Evolutionary conservation across 2,888 invertebrate species (phyloP).

Genomic region (Macrosiphum euphorbiae): DNA sequence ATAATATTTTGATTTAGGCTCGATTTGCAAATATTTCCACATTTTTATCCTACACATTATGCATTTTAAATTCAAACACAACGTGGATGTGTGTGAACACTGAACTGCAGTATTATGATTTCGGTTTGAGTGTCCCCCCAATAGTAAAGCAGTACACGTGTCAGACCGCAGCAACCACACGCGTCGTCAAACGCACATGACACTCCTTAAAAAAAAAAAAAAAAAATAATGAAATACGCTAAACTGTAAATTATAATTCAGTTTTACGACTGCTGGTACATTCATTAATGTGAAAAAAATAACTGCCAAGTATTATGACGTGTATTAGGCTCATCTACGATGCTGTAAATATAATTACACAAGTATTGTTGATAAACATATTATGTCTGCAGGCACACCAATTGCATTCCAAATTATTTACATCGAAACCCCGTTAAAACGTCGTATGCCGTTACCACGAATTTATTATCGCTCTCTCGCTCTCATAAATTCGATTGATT

Average conservation of each 20-base stretch:
- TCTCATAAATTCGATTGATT: background rate
- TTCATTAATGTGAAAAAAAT: conserved; percentile 27
- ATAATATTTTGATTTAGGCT: background rate
- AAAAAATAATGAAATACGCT: conserved; percentile 2
- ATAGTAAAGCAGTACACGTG: conserved; percentile 44
- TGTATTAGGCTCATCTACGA: background rate
- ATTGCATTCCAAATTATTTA: conserved; percentile 1
- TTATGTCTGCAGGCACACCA: background rate
- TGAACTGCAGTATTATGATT: background rate
- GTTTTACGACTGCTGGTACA: conserved; percentile 12
- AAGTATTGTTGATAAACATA: conserved; percentile 29
- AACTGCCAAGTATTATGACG: conserved; percentile 20
- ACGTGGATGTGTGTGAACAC: background rate
- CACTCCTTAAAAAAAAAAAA: conserved; percentile 39
- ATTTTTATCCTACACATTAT: background rate
- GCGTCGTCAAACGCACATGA: conserved; percentile 52
- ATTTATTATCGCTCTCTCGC: background rate
- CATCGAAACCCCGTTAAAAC: background rate
- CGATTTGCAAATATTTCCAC: background rate
- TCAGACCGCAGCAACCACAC: conserved; percentile 57
- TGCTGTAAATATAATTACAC: background rate
- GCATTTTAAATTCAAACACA: background rate
- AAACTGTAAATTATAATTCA: conserved; percentile 38
- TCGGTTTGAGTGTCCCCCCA: conserved; percentile 3
- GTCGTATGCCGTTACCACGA: background rate